Percentiles rank a stretch among this genome's conserved stretches.
Conservation (phyloP, 2,113 vertebrate genomes). For the Laticauda colubrina region DNA sequence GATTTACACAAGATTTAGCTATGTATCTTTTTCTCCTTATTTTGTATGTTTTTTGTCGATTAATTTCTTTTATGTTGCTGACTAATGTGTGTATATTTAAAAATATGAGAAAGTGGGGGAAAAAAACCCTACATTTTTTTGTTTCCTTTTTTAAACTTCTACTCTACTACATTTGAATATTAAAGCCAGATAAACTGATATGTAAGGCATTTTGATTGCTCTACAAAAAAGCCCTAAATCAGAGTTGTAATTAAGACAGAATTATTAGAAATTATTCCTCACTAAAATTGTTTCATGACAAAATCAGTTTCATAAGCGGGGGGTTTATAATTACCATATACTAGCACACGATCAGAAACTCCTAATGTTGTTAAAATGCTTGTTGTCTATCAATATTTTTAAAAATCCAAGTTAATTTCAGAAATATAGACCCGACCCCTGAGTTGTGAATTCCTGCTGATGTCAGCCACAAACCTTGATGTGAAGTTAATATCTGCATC, state of each 20-base stretch:
- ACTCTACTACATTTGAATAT: neutral
- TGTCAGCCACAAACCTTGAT: neutral
- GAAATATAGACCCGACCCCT: neutral
- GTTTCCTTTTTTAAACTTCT: too few species aligned
- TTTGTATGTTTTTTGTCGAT: neutral
- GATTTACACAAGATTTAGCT: too few species aligned
- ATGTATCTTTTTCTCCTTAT: neutral
- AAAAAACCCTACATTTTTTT: neutral
- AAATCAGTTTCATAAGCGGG: slow-evolving; percentile 33
- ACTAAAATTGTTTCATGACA: neutral
- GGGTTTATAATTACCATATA: slow-evolving; percentile 36
- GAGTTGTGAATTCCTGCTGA: slow-evolving; percentile 16
- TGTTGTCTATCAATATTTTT: slow-evolving; percentile 13
- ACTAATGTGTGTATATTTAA: neutral
- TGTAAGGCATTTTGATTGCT: neutral
- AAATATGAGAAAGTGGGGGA: neutral
- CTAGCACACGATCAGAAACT: neutral
- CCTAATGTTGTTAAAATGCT: slow-evolving; percentile 28
- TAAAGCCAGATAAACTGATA: neutral
- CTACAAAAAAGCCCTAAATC: neutral
- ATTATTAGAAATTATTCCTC: neutral
- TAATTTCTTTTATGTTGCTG: neutral
- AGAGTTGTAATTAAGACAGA: neutral
- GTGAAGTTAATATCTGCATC: slow-evolving; percentile 1
- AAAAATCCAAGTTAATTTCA: slow-evolving; percentile 22